These are phyloP conservation scores for Myotis daubentonii DNA, from an alignment of 2,797 vertebrate species.

Conservation along the genomic window DNA sequence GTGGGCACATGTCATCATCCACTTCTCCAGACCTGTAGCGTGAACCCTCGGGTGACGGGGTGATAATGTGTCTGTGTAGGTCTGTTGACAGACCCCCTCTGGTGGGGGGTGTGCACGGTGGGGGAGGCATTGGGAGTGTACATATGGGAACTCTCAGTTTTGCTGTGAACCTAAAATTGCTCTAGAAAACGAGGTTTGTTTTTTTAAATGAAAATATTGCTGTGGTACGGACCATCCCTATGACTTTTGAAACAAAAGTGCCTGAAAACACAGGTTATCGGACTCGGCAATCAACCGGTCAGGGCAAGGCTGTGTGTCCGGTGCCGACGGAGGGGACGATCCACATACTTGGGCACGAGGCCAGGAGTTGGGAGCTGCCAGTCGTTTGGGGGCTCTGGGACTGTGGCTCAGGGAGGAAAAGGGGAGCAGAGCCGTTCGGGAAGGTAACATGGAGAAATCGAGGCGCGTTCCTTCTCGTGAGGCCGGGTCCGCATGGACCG, in stretches of 20 bases:
- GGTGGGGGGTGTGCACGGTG: background rate
- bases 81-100: background rate
- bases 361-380: background rate
- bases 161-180: background rate
- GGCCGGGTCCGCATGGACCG: background rate
- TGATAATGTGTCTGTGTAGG: accelerated
- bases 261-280: background rate
- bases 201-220: background rate
- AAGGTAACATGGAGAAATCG: too few species aligned
- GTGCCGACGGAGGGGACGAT: accelerated
- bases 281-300: background rate
- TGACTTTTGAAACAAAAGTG: background rate
- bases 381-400: background rate
- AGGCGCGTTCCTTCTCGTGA: background rate
- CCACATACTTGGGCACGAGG: background rate
- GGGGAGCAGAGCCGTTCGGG: background rate
- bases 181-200: background rate
- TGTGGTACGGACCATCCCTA: background rate
- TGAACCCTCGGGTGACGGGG: accelerated
- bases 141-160: background rate
- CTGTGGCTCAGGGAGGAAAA: background rate
- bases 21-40: background rate
- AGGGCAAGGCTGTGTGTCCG: background rate
- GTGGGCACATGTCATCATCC: background rate
- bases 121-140: background rate